Evolutionary conservation across 2,888 invertebrate genomes (phyloP), one percentile per base, ranked within the genome.

Genomic region (Drepanosiphum platanoidis): DNA sequence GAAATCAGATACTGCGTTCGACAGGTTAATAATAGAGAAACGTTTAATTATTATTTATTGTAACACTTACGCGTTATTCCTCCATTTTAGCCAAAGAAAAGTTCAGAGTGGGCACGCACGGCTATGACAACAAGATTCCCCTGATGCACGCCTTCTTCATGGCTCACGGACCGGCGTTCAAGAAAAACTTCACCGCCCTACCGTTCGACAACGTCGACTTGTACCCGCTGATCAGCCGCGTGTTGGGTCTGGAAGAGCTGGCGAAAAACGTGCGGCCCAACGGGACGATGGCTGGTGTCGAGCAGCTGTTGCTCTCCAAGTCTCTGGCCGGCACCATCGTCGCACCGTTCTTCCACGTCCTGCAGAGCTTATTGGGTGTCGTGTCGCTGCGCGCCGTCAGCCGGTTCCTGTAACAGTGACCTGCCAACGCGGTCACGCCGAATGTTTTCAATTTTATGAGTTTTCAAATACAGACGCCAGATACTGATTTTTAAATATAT

Each of bases 101-200:
- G 30, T 86, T 71, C 30, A 75, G 30, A 46, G 46, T 27, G 88
- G 93, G 93, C 3, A 89, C 92, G 30, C 94, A 94, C 88, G 94
- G 94, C 0, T 94, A 93, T 88, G 92, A 93, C 88, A 93, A 93
- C 88, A 89, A 89, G 74, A 89, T 91, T 2, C 87, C 88, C 70
- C 90, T 90, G 77, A 94, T 95, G 94, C 92, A 92, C 88, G 93
- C 94, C 8, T 92, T 93, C 88, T 94, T 95, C 89, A 92, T 94
- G 88, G 94, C 93, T 0, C 90, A 91, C 87, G 94, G 95, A 5
- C 94, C 94, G 0, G 90, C 90, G 86, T 92, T 95, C 87, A 91
- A 91, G 87, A 88, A 89, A 64, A 89, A 90, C 68, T 90, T 91
- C 88, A 89, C 90, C 88, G 89, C 92, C 3, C 88, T 91, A 7